Percentiles rank a stretch among this genome's conserved stretches.
Evolutionary conservation across 2,888 invertebrate genomes (phyloP).

Genomic region (Oscheius sp.): DNA sequence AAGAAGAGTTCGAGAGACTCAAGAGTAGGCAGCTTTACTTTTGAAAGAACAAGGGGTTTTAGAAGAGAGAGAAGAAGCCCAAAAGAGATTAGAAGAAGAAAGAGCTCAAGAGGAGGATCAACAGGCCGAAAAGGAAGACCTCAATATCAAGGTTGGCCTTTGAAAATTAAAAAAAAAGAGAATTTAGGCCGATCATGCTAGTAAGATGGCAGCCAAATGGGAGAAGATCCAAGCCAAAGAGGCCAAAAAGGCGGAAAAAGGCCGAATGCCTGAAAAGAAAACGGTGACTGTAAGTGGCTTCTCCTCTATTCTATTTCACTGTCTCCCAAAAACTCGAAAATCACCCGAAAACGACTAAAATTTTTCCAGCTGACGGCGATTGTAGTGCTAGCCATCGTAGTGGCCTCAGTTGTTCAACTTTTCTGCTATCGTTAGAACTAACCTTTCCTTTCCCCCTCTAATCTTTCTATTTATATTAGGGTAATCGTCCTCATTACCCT

Average conservation of each 20-base stretch:
- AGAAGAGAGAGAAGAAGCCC: slow-evolving; percentile 66
- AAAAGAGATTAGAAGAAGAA: slow-evolving; percentile 62
- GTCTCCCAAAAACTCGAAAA: not conserved
- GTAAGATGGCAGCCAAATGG: slow-evolving; percentile 70
- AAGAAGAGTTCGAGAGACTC: slow-evolving; percentile 69
- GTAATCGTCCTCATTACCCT: not conserved
- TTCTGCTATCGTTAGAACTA: slow-evolving; percentile 2
- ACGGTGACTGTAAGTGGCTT: slow-evolving; percentile 27
- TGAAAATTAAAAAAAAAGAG: not conserved
- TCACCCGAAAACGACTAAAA: not conserved
- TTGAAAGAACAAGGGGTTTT: slow-evolving; percentile 32
- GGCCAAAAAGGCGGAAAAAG: slow-evolving; percentile 70
- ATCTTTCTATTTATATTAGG: not conserved
- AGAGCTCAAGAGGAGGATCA: slow-evolving; percentile 47
- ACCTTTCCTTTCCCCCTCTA: not conserved
- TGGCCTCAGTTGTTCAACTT: not conserved
- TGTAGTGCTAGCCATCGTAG: slow-evolving; percentile 16
- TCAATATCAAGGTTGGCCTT: slow-evolving; percentile 40
- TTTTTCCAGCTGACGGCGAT: slow-evolving; percentile 23
- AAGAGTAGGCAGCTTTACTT: slow-evolving; percentile 58
- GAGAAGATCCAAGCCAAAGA: slow-evolving; percentile 70
- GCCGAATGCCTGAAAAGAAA: slow-evolving; percentile 64
- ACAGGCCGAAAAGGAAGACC: slow-evolving; percentile 47
- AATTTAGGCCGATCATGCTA: slow-evolving; percentile 66
- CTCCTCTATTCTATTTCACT: slow-evolving; percentile 10